Conservation (phyloP, 2,113 vertebrate genomes). For the Chloebia gouldiae region DNA sequence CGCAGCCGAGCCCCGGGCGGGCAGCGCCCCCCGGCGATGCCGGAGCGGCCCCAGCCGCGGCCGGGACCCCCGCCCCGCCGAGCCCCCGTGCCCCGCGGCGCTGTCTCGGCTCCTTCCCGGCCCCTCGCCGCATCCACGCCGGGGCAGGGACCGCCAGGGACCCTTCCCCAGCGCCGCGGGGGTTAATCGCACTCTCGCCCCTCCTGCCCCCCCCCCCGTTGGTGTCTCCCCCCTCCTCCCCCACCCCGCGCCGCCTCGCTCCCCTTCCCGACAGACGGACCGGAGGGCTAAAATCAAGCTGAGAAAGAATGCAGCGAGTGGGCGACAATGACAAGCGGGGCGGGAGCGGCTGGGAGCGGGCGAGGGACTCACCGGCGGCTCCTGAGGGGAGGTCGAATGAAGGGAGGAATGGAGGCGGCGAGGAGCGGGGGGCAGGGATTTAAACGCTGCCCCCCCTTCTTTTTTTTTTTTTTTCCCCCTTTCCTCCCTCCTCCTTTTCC, state of each 20-base stretch:
- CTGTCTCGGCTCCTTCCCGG: too few relatives aligned
- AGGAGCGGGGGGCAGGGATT: neutral
- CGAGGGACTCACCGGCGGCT: slow-evolving; percentile 44
- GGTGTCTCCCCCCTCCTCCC: neutral
- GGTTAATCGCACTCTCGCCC: neutral
- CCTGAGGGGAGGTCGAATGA: slow-evolving; percentile 34
- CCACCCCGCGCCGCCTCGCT: neutral
- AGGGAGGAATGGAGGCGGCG: slow-evolving; percentile 26
- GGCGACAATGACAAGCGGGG: neutral
- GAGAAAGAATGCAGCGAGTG: neutral
- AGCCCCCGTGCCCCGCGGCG: too few relatives aligned
- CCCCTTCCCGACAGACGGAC: neutral
- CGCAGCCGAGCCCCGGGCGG: too few relatives aligned
- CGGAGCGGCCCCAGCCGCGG: too few relatives aligned
- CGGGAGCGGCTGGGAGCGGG: neutral
- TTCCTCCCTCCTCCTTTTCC: neutral
- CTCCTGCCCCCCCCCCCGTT: neutral
- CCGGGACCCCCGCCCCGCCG: too few relatives aligned
- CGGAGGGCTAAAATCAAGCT: neutral
- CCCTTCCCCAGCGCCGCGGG: neutral
- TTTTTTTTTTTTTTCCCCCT: neutral
- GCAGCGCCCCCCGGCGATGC: too few relatives aligned
- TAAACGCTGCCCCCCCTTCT: neutral
- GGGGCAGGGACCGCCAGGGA: neutral
- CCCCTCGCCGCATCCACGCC: neutral